These are phyloP conservation scores for Eucidaris tribuloides DNA, from an alignment of 35 echinoderm and acorn worm genomes.

Conservation along the genomic window DNA sequence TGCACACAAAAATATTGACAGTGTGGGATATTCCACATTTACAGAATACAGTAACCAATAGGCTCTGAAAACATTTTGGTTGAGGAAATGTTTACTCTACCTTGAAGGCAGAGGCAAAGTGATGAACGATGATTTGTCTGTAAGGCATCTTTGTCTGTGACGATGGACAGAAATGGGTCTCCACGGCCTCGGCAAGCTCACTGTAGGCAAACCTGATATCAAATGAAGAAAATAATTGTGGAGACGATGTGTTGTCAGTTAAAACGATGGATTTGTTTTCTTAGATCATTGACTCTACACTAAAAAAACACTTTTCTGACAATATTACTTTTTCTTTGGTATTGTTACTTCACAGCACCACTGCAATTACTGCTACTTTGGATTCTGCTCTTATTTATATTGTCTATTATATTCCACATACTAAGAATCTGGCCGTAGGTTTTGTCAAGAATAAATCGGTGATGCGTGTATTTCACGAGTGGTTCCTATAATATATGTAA, in stretches of 20 bases:
- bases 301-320: not conserved
- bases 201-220: slow-evolving; percentile 62
- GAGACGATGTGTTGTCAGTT: too few relatives aligned
- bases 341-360: slow-evolving; percentile 31
- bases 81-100: not conserved
- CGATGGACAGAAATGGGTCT: slow-evolving; percentile 14
- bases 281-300: too few relatives aligned
- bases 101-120: slow-evolving; percentile 29
- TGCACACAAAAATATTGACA: not conserved
- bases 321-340: slow-evolving; percentile 14
- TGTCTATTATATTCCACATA: too few relatives aligned
- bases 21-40: not conserved
- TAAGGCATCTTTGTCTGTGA: not conserved
- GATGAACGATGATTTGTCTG: not conserved
- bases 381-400: too few relatives aligned
- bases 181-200: slow-evolving; percentile 55
- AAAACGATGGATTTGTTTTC: too few relatives aligned
- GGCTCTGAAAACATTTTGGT: not conserved
- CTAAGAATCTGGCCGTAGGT: too few relatives aligned
- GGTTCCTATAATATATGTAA: not conserved
- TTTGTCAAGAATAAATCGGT: slow-evolving; percentile 44
- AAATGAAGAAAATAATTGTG: too few relatives aligned
- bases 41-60: not conserved
- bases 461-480: not conserved
- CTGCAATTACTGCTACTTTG: too few relatives aligned